A percentile compares a stretch with the other conserved stretches of the same genome.
Conservation (phyloP, 2,113 vertebrate genomes). For the Labeo catla region DNA sequence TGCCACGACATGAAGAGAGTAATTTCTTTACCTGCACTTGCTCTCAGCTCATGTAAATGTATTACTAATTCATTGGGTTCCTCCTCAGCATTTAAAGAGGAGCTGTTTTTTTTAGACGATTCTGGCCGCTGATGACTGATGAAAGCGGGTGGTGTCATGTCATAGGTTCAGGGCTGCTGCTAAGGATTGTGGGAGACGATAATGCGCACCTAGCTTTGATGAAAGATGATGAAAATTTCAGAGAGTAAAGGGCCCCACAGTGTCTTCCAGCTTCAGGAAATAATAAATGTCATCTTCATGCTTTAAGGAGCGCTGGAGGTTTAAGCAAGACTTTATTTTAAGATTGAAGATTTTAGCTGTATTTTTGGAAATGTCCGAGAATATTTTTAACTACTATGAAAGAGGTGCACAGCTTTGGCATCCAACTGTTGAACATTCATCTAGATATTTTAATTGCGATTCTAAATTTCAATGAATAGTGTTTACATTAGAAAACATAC, state of each 20-base stretch:
- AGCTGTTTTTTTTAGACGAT: conserved; percentile 66
- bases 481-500: background rate
- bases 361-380: conserved; percentile 38
- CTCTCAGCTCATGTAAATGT: conserved; percentile 65
- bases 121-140: conserved; percentile 58
- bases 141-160: conserved; percentile 55
- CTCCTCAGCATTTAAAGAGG: conserved; percentile 65
- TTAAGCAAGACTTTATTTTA: conserved; percentile 35
- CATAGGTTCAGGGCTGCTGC: conserved; percentile 42
- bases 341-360: conserved; percentile 31
- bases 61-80: conserved; percentile 72
- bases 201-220: conserved; percentile 55
- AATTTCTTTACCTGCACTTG: conserved; percentile 65
- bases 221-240: conserved; percentile 59
- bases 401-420: background rate
- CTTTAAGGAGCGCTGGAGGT: conserved; percentile 36
- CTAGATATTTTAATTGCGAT: background rate
- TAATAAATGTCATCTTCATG: conserved; percentile 49
- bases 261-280: conserved; percentile 46
- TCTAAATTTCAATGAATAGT: background rate
- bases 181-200: conserved; percentile 38
- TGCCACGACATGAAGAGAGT: conserved; percentile 67
- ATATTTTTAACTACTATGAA: conserved; percentile 30
- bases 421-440: background rate
- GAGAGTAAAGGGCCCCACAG: conserved; percentile 44